Evolutionary conservation across 2,888 invertebrate genomes (phyloP).

Genomic region (Caenorhabditis sinica): DNA sequence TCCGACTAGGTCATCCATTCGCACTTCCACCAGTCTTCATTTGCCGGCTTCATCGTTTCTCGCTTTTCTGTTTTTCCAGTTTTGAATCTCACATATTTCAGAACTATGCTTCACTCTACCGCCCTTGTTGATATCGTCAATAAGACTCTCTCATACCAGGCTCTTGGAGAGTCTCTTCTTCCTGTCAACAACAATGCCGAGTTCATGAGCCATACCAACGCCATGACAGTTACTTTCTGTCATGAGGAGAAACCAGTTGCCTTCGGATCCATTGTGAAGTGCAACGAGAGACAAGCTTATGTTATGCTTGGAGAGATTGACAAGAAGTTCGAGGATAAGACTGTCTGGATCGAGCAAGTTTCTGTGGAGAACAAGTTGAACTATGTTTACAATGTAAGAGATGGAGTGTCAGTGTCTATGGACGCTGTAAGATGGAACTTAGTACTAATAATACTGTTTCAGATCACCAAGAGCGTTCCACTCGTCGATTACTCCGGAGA

Average conservation of each 20-base stretch:
- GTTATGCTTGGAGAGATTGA: conserved; percentile 78
- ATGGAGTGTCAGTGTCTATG: too few species aligned
- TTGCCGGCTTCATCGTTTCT: neutral
- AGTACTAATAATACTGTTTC: neutral
- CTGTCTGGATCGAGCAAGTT: conserved; percentile 74
- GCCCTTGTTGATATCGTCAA: conserved; percentile 57
- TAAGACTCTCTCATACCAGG: conserved; percentile 70
- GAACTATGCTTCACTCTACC: conserved; percentile 60
- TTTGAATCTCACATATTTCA: conserved; percentile 4
- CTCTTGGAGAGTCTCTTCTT: conserved; percentile 76
- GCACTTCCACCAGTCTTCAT: conserved; percentile 39
- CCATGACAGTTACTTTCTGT: conserved; percentile 75
- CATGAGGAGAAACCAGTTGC: conserved; percentile 75
- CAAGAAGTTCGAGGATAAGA: conserved; percentile 74
- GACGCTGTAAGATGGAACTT: too few species aligned
- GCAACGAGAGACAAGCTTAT: conserved; percentile 77
- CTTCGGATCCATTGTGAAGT: conserved; percentile 78
- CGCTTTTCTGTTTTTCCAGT: neutral
- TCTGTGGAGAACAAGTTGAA: conserved; percentile 66
- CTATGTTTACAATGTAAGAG: conserved; percentile 71
- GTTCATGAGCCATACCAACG: conserved; percentile 70
- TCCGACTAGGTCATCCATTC: conserved; percentile 45
- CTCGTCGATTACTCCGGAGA: conserved; percentile 66
- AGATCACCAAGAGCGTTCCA: conserved; percentile 62
- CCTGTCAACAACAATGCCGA: conserved; percentile 81